Evolutionary conservation across 2,797 vertebrate species (phyloP).

Genomic region (Champsocephalus gunnari): DNA sequence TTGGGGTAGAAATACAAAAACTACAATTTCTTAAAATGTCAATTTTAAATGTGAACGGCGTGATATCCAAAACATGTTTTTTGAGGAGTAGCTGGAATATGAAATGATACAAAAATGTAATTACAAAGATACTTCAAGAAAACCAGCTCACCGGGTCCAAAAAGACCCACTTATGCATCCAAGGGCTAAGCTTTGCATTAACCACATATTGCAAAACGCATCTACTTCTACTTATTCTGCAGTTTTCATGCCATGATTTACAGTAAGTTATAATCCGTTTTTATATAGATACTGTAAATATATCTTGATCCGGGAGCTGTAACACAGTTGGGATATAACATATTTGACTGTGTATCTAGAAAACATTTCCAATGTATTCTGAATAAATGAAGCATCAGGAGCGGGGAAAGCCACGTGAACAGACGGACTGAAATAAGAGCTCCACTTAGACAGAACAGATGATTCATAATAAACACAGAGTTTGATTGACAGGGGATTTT

Average conservation of each 20-base stretch:
- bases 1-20: too few species aligned
- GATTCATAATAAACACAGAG: not conserved
- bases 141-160: too few species aligned
- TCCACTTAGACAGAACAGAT: not conserved
- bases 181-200: too few species aligned
- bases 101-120: too few species aligned
- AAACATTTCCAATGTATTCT: constrained; percentile 2
- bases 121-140: too few species aligned
- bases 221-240: constrained; percentile 14
- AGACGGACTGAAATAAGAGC: not conserved
- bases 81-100: too few species aligned
- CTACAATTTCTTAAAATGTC: too few species aligned
- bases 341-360: not conserved
- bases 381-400: not conserved
- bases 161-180: too few species aligned
- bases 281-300: too few species aligned
- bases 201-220: not conserved
- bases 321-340: not conserved
- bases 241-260: not conserved
- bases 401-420: constrained; percentile 11
- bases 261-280: not conserved
- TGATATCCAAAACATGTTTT: too few species aligned
- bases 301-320: not conserved
- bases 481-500: not conserved
- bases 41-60: too few species aligned